Evolutionary conservation across 2,888 invertebrate species (phyloP).

Genomic region (Amphipoea oculea): DNA sequence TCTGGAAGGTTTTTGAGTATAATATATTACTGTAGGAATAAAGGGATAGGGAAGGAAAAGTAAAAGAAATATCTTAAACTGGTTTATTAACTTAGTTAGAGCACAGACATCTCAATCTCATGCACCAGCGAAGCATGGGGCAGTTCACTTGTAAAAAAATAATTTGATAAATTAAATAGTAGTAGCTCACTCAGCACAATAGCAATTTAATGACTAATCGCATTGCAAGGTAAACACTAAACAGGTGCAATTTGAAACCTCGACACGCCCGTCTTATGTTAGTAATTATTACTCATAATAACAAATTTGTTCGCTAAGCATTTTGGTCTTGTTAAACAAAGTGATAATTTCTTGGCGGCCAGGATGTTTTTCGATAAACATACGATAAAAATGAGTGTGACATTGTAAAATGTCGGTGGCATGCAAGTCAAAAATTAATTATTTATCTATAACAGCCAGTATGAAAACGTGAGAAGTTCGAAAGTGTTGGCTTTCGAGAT

Average conservation of each 20-base stretch:
- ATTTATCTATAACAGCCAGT: not conserved
- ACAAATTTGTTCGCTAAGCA: constrained; percentile 17
- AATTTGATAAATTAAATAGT: not conserved
- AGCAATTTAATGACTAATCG: constrained; percentile 36
- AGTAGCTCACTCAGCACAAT: constrained; percentile 8
- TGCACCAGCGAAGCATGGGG: not conserved
- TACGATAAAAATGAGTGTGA: not conserved
- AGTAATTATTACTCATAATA: not conserved
- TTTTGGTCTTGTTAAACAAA: not conserved
- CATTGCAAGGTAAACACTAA: constrained; percentile 37
- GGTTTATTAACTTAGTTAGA: not conserved
- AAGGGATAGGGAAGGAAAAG: not conserved
- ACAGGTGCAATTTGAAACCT: constrained; percentile 43
- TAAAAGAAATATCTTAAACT: not conserved
- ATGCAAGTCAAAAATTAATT: not conserved
- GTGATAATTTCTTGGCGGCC: not conserved
- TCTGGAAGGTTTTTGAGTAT: not conserved
- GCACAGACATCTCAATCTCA: no score
- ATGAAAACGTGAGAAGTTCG: not conserved
- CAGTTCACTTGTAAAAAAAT: not conserved
- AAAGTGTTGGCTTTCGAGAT: not conserved
- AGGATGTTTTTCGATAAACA: not conserved
- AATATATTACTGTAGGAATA: not conserved
- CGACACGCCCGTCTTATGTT: not conserved
- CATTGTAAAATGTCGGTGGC: not conserved